Evolutionary conservation across 2,797 vertebrate genomes (phyloP).

Genomic region (Onychomys leucogaster): DNA sequence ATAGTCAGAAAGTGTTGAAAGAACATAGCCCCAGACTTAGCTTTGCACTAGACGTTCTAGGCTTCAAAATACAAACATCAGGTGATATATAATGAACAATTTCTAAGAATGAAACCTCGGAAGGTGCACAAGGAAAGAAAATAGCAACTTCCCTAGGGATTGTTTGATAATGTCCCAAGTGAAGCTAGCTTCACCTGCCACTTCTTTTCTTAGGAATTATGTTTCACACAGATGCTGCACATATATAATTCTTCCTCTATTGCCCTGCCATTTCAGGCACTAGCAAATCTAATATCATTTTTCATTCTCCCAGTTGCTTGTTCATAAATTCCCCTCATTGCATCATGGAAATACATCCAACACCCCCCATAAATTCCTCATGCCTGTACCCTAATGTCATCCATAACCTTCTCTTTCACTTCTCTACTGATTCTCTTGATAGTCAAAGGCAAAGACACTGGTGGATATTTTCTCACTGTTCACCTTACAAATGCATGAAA

Average conservation of each 20-base stretch:
- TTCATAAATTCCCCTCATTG: constrained; percentile 62
- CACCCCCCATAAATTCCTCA: constrained; percentile 56
- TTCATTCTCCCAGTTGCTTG: constrained; percentile 60
- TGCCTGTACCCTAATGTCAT: constrained; percentile 41
- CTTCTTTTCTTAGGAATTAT: constrained; percentile 1
- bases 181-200: background rate
- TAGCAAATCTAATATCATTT: constrained; percentile 57
- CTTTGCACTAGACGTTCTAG: background rate
- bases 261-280: background rate
- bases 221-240: background rate
- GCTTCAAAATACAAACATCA: constrained; percentile 21
- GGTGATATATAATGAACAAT: constrained; percentile 17
- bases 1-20: constrained; percentile 34
- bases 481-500: constrained; percentile 14
- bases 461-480: constrained; percentile 52
- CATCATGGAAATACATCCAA: constrained; percentile 47
- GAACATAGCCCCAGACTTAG: background rate
- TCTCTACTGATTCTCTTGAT: constrained; percentile 23
- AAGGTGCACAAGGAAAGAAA: background rate
- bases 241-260: constrained; percentile 38
- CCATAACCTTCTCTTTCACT: constrained; percentile 43
- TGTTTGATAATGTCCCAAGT: background rate
- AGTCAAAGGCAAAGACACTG: constrained; percentile 40
- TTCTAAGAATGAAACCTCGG: constrained; percentile 7
- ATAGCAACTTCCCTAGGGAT: background rate